phyloP scores from a whole-genome alignment of 37 sponge, comb jelly and placozoan genomes.

The Axinella damicornis region DNA sequence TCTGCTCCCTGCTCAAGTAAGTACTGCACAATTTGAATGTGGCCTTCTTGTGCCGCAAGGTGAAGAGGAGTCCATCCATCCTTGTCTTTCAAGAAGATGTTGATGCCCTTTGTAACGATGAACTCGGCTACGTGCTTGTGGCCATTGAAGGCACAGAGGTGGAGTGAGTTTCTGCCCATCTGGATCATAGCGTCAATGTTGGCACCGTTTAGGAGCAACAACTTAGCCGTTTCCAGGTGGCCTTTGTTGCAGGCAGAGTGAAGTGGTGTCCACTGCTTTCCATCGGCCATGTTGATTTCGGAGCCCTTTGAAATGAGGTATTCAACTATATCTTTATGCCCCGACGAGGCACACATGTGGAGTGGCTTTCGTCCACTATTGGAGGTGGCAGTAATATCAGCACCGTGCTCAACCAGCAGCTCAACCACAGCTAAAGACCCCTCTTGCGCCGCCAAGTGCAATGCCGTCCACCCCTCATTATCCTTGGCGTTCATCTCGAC shows the following conservation, averaged over 20 bases:
- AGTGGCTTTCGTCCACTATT: conserved; percentile 70
- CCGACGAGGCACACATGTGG: conserved; percentile 66
- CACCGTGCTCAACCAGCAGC: conserved; percentile 47
- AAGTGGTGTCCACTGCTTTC: conserved; percentile 69
- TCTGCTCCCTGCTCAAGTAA: conserved; percentile 51
- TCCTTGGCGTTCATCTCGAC: conserved; percentile 56
- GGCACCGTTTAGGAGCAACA: conserved; percentile 52
- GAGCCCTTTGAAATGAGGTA: conserved; percentile 58
- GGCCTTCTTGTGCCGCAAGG: conserved; percentile 67
- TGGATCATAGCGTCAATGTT: conserved; percentile 73
- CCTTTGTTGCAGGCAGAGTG: conserved; percentile 82
- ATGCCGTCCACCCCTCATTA: conserved; percentile 72
- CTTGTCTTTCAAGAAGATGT: conserved; percentile 47
- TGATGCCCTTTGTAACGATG: conserved; percentile 54
- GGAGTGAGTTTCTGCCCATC: conserved; percentile 86
- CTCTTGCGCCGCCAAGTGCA: conserved; percentile 75
- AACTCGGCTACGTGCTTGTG: conserved; percentile 56
- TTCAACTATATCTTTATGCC: conserved; percentile 43
- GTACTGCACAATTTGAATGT: conserved; percentile 37
- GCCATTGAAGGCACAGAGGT: conserved; percentile 77
- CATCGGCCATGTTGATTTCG: conserved; percentile 60
- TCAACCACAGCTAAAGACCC: conserved; percentile 50
- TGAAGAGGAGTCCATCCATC: conserved; percentile 80
- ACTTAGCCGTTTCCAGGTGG: conserved; percentile 64
- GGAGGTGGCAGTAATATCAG: conserved; percentile 46